Evolutionary conservation across 2,113 vertebrate species (phyloP), one percentile per base, ranked within the genome.

Genomic region (Odontophorus gujanensis): DNA sequence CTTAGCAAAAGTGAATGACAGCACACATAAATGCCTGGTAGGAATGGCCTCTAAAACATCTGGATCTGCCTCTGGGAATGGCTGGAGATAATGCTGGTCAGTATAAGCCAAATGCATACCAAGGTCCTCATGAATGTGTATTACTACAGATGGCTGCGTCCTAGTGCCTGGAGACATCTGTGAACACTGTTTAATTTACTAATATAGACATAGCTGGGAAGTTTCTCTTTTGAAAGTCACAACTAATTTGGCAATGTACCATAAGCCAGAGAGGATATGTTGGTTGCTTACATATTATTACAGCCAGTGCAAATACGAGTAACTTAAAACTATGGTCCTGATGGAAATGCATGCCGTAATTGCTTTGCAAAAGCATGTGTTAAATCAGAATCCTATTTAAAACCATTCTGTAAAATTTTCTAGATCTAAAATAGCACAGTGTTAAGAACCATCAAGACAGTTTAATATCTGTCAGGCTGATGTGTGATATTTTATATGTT

Each of bases 301-400:
- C 26, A 81, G 18, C 36, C 26, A 25, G 45, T 66, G 40, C 40
- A 79, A 92, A 91, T 62, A 58, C 18, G 43, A 0, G 4, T 66
- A 92, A 92, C 51, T 89, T 69, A 85, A 74, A 68, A 76, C 15
- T 57, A 32, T 24, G 12, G 26, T 65, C 47, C 25, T 76, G 43
- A 65, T 43, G 50, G 74, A 85, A 90, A 85, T 50, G 6, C 45
- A 62, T 53, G 13, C 11, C 72, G 48, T 73, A 81, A 81, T 0
- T 5, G 40, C 30, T 92, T 90, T 81, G 57, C 42, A 84, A 92
- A 92, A 92, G 68, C 28, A 42, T 0, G 2, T 6, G 21, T 51
- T 40, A 92, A 92, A 93, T 68, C 66, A 38, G 40, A 69, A 91
- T 82, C 69, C 53, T 73, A 68, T 90, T 43, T 20, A 75, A 90